Evolutionary conservation across 2,113 vertebrate species (phyloP).

Genomic region (Chlorocebus sabaeus): DNA sequence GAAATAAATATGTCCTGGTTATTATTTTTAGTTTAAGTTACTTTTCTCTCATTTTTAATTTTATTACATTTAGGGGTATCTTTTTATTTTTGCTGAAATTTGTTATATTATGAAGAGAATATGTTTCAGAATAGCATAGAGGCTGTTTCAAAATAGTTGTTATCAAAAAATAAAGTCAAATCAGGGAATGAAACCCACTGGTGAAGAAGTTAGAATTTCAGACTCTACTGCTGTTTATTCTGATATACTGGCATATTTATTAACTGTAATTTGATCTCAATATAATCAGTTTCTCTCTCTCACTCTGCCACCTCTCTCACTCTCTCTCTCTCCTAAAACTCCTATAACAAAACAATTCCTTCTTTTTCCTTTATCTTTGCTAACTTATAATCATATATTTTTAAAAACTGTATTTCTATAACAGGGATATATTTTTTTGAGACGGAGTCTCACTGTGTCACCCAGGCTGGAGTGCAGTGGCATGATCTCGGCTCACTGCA

Average conservation of each 20-base stretch:
- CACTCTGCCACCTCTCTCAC: not conserved
- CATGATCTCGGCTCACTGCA: too few relatives aligned
- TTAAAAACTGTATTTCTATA: too few relatives aligned
- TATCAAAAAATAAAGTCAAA: not conserved
- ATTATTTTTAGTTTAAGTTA: slow-evolving; percentile 17
- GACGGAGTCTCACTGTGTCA: too few relatives aligned
- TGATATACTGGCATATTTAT: not conserved
- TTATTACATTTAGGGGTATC: not conserved
- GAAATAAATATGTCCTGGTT: not conserved
- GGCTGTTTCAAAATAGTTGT: not conserved
- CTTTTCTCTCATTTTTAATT: not conserved
- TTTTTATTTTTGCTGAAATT: not conserved
- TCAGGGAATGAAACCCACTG: not conserved
- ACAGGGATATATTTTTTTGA: too few relatives aligned
- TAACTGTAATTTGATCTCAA: not conserved
- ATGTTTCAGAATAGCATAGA: not conserved
- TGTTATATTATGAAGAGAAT: not conserved
- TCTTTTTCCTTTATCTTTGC: not conserved
- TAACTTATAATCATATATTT: not conserved
- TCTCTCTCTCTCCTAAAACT: not conserved
- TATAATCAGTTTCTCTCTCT: not conserved
- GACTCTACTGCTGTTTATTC: not conserved
- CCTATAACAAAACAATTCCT: not conserved
- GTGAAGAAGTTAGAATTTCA: not conserved
- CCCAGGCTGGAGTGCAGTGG: too few relatives aligned